Conservation (phyloP, 2,113 vertebrate species). For the Polypterus bichir region DNA sequence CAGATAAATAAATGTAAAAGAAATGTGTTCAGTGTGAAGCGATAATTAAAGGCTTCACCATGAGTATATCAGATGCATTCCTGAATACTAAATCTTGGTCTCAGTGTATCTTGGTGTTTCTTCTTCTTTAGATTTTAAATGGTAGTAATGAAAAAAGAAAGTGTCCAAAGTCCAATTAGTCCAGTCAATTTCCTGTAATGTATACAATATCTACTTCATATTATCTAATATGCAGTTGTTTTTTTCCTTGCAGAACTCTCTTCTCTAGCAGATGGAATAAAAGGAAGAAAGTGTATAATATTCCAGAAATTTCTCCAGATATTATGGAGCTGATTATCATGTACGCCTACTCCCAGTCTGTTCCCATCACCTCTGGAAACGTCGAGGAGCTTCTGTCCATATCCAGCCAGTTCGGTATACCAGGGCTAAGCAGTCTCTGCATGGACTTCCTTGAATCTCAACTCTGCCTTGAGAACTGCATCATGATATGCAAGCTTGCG, state of each 20-base stretch:
- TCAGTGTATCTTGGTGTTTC: too few relatives aligned
- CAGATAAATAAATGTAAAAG: too few relatives aligned
- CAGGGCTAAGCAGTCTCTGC: slow-evolving; percentile 45
- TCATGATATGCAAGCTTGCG: slow-evolving; percentile 55
- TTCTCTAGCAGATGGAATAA: slow-evolving; percentile 54
- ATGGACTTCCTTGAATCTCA: slow-evolving; percentile 49
- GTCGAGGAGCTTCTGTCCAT: slow-evolving; percentile 44
- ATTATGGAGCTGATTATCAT: slow-evolving; percentile 62
- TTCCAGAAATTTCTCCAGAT: slow-evolving; percentile 46
- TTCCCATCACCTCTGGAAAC: slow-evolving; percentile 43
- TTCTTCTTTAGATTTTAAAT: too few relatives aligned
- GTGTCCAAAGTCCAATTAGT: too few relatives aligned
- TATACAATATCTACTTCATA: too few relatives aligned
- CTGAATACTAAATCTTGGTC: too few relatives aligned
- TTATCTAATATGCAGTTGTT: too few relatives aligned
- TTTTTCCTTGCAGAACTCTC: slow-evolving; percentile 38
- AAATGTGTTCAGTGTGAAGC: too few relatives aligned
- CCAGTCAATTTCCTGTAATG: too few relatives aligned
- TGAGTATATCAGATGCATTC: too few relatives aligned
- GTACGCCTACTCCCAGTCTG: slow-evolving; percentile 50
- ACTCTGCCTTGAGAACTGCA: slow-evolving; percentile 55
- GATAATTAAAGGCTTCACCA: too few relatives aligned
- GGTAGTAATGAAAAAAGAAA: too few relatives aligned
- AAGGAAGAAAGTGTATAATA: slow-evolving; percentile 46
- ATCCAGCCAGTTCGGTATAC: slow-evolving; percentile 54